Conservation (phyloP, 2,113 vertebrate species). For the Mirza zaza region DNA sequence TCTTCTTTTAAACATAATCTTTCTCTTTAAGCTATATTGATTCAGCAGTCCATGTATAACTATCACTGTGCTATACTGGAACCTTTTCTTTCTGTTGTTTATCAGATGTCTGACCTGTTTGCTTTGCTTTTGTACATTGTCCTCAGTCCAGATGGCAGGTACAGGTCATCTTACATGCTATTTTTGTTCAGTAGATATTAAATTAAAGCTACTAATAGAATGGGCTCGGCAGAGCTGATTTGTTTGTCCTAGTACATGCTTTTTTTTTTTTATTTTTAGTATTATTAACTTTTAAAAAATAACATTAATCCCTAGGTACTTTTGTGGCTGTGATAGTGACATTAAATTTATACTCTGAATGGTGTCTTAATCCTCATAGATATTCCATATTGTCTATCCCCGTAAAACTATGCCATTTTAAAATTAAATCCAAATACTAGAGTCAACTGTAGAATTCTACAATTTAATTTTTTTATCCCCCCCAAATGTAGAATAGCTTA, state of each 20-base stretch:
- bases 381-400: not conserved
- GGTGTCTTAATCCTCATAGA: slow-evolving; percentile 24
- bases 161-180: not conserved
- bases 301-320: not conserved
- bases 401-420: slow-evolving; percentile 38
- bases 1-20: slow-evolving; percentile 24
- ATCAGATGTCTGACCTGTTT: not conserved
- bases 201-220: slow-evolving; percentile 33
- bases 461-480: not conserved
- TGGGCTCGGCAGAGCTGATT: not conserved
- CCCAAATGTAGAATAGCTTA: not conserved
- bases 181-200: not conserved
- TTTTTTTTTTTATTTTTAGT: not conserved
- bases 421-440: not conserved
- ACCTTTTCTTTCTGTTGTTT: not conserved
- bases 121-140: not conserved
- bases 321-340: not conserved
- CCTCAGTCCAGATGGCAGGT: not conserved
- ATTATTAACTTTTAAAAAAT: slow-evolving; percentile 33
- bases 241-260: not conserved
- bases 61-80: not conserved
- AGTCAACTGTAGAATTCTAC: slow-evolving; percentile 6
- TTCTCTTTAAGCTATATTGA: not conserved
- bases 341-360: slow-evolving; percentile 38
- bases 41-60: not conserved